Base-by-base conservation (phyloP, 2,888 invertebrate species). In the Limnephilus auricula region DNA sequence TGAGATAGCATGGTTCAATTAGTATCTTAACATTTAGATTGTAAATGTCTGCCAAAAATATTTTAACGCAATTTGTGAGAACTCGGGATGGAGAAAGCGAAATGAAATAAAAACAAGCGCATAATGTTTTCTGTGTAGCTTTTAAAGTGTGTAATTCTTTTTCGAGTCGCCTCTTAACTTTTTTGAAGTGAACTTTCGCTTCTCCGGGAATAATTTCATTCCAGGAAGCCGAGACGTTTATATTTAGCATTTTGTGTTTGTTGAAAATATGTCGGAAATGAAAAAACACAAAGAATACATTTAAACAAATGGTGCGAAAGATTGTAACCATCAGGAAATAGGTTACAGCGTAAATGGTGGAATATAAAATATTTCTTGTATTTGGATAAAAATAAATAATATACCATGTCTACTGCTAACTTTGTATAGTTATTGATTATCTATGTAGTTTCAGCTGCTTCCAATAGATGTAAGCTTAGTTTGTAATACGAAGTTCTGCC, bases 41-140 rank as follows among this genome's bases (percentile, higher is more conserved):
- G 5, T 50, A 18, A 18, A 50, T 50, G 18, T 15, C 18, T 18
- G 15, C 50, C 50, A n/a, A 65, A 65, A 65, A 65, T 65, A 65
- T 65, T 25, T 65, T 65, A 86, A 86, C 90, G 82, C 78, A 90
- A 86, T 92, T 90, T 89, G 65, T 50, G 88, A 88, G 89, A 78
- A 79, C 89, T 79, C 45, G 91, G 87, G 65, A 30, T 31, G 89
- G 78, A 90, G 90, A 80, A 91, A 92, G 90, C 90, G 85, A 92
- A 90, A 91, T 50, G 91, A 90, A 90, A 92, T 91, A 92, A 92
- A 92, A 90, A 92, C 92, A 90, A 90, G 40, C 90, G 90, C 89
- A 92, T 91, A 92, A 92, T 90, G 91, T 90, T 83, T 90, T 37
- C 80, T 82, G 18, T 80, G 85, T 90, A 87, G 86, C 91, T 90